Base-by-base conservation (phyloP, 2,888 invertebrate species). In the Drosophila macrospina region DNA sequence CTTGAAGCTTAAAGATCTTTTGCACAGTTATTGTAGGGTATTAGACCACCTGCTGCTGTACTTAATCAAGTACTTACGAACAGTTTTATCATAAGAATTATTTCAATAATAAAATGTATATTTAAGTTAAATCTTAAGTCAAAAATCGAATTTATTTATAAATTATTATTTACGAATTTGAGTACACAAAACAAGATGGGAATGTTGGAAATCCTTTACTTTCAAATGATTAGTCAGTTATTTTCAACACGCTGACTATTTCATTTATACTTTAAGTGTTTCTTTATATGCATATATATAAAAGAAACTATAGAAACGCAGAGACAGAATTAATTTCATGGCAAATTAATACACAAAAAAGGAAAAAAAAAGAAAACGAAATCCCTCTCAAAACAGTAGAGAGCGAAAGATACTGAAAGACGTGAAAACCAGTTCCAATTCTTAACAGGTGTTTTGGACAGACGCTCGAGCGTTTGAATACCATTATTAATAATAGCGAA, bases 401-500 rank as follows among this genome's bases (percentile, higher is more conserved):
- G 44, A 34, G 30, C 24, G 44, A 51, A 37, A 39, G 2, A 24
- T 37, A 32, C 15, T 20, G 20, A 68, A 57, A 57, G 13, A 37
- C 20, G 26, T 37, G 20, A 69, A 83, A 88, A 88, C 84, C 76
- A 69, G 84, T 86, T 83, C 56, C 30, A 65, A 67, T 72, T 78
- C 61, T 74, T 61, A 69, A 71, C 87, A 85, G 84, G 89, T 85
- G 87, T 70, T 73, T 84, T 67, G 60, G 48, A 20, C 54, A 52
- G 56, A 34, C 56, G n/a, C 48, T 39, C 44, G 55, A 56, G 56
- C 48, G 51, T 66, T 72, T 81, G 85, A 75, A 78, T 78, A 75
- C 57, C 61, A 71, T 80, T 74, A 86, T 74, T 77, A 80, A 74
- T 74, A 89, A 77, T 66, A 69, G 63, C 64, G 66, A 82, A 79